Percentiles rank a stretch among this genome's conserved stretches.
These are phyloP conservation scores for Cephalopholis sonnerati DNA, from an alignment of 2,113 vertebrate genomes.

Conservation along the genomic window DNA sequence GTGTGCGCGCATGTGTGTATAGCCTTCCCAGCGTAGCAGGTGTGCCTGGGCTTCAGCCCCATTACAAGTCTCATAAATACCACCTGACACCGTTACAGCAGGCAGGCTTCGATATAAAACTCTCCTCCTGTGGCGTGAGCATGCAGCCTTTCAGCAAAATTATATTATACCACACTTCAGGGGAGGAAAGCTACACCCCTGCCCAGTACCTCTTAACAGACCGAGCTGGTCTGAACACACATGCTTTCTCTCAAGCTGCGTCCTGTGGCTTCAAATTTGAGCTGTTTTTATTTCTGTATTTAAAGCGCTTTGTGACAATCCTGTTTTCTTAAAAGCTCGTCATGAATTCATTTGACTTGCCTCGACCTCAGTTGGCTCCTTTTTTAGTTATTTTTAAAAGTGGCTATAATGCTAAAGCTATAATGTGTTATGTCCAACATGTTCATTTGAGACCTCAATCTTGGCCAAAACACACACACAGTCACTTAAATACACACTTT, in stretches of 20 bases:
- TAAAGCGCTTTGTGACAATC: neutral
- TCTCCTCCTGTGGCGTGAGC: constrained; percentile 58
- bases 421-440: neutral
- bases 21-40: constrained; percentile 61
- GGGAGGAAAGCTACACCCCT: constrained; percentile 44
- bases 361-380: neutral
- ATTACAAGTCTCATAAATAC: constrained; percentile 79
- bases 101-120: constrained; percentile 67
- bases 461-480: constrained; percentile 21
- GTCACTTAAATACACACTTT: neutral
- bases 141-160: constrained; percentile 66
- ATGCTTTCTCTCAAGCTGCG: constrained; percentile 9
- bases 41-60: constrained; percentile 63
- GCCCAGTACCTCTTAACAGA: constrained; percentile 34
- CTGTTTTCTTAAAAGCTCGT: constrained; percentile 23
- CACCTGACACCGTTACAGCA: constrained; percentile 72
- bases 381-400: constrained; percentile 16
- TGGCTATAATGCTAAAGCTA: constrained; percentile 10
- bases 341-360: neutral
- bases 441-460: constrained; percentile 3
- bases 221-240: constrained; percentile 6
- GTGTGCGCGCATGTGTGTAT: neutral
- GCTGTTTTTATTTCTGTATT: constrained; percentile 12
- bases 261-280: neutral
- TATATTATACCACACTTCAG: constrained; percentile 61